phyloP scores from a whole-genome alignment of 2,113 vertebrate species.

The Trichomycterus rosablanca region DNA sequence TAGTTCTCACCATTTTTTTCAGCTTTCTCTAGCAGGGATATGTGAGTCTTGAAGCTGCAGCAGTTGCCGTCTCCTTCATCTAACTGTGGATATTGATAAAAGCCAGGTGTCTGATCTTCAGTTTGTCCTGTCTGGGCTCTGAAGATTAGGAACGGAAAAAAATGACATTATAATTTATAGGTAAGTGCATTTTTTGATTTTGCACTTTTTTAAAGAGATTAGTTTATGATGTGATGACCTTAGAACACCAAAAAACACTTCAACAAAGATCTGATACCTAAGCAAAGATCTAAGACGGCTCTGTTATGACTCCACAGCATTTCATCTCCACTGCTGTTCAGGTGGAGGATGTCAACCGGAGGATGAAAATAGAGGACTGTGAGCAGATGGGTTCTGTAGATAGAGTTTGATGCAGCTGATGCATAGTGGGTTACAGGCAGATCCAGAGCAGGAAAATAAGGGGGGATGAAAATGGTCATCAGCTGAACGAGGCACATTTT shows the following conservation, averaged over 20 bases:
- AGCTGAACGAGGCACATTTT: conserved; percentile 10
- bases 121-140: background rate
- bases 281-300: conserved; percentile 1
- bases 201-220: background rate
- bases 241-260: background rate
- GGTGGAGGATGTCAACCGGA: background rate
- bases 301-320: background rate
- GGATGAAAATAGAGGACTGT: background rate
- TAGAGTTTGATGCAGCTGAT: background rate
- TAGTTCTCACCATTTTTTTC: no score
- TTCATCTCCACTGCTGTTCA: background rate
- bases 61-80: no score
- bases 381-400: background rate
- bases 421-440: background rate
- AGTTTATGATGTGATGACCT: background rate
- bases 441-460: background rate
- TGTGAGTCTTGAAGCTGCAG: background rate
- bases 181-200: background rate
- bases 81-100: background rate
- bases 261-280: background rate
- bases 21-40: no score
- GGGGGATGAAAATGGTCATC: conserved; percentile 5
- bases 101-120: background rate
- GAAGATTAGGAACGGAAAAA: background rate
- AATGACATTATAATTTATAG: background rate